phyloP scores from a whole-genome alignment of 2,888 invertebrate species.

The Notodonta dromedarius region DNA sequence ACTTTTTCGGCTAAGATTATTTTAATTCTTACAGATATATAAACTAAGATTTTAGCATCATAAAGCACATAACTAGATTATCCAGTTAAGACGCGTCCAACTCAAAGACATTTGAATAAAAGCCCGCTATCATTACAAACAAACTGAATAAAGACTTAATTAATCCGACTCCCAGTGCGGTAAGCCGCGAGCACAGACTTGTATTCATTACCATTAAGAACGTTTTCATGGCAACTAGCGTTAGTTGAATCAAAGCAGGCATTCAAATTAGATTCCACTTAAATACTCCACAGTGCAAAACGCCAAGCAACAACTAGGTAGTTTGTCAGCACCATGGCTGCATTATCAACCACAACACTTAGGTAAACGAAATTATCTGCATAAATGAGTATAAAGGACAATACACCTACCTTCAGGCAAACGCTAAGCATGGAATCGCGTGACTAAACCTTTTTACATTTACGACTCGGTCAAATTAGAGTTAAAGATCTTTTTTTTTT shows the following conservation, averaged over 20 bases:
- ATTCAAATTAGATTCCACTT: conserved; percentile 48
- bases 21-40: background rate
- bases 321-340: conserved; percentile 30
- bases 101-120: conserved; percentile 36
- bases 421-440: conserved; percentile 53
- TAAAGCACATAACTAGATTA: conserved; percentile 8
- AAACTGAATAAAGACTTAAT: conserved; percentile 44
- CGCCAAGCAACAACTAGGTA: conserved; percentile 32
- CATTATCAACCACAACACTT: conserved; percentile 31
- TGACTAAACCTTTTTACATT: conserved; percentile 42
- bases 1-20: too few species aligned
- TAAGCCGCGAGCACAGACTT: conserved; percentile 45
- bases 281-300: conserved; percentile 29
- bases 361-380: conserved; percentile 11
- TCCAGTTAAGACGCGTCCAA: conserved; percentile 19
- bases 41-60: background rate
- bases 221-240: conserved; percentile 49
- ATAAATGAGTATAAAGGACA: conserved; percentile 24
- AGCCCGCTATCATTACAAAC: conserved; percentile 39
- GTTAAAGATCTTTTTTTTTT: conserved; percentile 39
- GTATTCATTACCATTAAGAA: conserved; percentile 53
- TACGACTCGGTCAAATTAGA: conserved; percentile 40
- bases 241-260: conserved; percentile 52
- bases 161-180: conserved; percentile 41
- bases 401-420: conserved; percentile 29